Conservation (phyloP, 2,797 vertebrate genomes). For the Lycodopsis pacificus region DNA sequence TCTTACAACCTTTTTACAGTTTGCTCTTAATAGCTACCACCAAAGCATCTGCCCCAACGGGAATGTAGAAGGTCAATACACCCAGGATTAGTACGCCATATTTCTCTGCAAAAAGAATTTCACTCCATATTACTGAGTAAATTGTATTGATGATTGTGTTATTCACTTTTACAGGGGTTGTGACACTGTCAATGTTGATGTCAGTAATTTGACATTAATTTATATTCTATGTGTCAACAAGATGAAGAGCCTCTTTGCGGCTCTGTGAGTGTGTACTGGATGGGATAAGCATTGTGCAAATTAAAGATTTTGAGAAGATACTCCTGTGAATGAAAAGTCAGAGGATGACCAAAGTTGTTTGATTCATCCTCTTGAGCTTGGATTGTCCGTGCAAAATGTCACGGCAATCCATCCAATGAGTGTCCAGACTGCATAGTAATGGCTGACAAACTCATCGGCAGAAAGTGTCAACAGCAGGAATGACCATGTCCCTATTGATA, state of each 20-base stretch:
- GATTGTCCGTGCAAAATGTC: not conserved
- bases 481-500: not conserved
- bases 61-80: not conserved
- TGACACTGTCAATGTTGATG: not conserved
- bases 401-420: not conserved
- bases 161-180: not conserved
- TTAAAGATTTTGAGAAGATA: not conserved
- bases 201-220: not conserved
- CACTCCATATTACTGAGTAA: not conserved
- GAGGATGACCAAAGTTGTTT: not conserved
- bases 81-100: not conserved
- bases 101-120: not conserved
- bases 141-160: not conserved
- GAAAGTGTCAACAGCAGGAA: not conserved
- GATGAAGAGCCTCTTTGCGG: not conserved
- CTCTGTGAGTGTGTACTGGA: not conserved
- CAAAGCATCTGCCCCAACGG: not conserved
- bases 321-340: not conserved
- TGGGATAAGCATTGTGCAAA: not conserved
- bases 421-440: not conserved
- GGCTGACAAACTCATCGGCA: not conserved
- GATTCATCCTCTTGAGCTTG: not conserved
- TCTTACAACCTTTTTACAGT: conserved; percentile 4
- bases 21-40: conserved; percentile 6
- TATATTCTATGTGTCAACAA: not conserved